phyloP scores from a whole-genome alignment of 2,797 vertebrate species.

The Eidolon dupreanum region DNA sequence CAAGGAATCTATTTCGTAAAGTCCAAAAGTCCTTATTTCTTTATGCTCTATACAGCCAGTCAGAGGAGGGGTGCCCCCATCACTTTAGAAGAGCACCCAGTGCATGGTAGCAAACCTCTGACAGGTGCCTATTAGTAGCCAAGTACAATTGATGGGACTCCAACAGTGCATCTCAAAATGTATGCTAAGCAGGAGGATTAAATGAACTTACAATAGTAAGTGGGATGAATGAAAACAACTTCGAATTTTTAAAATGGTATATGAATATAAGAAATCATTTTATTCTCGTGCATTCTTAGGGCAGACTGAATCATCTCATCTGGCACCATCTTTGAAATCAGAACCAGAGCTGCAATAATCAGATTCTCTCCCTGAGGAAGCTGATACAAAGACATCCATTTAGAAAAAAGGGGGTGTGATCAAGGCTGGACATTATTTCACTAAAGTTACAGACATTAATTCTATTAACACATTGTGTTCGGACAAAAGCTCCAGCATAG shows the following conservation, averaged over 20 bases:
- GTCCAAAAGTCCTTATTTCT: too few species aligned
- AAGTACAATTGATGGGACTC: neutral
- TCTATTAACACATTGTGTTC: neutral
- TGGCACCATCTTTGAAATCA: constrained; percentile 29
- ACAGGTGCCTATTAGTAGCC: neutral
- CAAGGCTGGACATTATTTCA: neutral
- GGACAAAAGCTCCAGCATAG: neutral
- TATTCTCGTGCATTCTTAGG: neutral
- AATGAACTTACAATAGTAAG: neutral
- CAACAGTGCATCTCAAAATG: neutral
- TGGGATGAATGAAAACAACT: neutral
- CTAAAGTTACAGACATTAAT: neutral
- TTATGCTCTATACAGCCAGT: too few species aligned
- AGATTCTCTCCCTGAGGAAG: neutral
- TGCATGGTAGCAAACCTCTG: neutral
- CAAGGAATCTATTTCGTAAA: too few species aligned
- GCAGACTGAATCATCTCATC: neutral
- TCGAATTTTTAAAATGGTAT: neutral
- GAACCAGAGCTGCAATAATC: neutral
- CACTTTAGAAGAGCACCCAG: neutral
- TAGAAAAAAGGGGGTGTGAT: neutral
- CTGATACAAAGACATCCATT: neutral
- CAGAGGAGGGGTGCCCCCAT: neutral
- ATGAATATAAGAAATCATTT: neutral
- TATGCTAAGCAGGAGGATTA: neutral